Evolutionary conservation across 2,888 invertebrate genomes (phyloP).

Genomic region (Napeogenes sylphis): DNA sequence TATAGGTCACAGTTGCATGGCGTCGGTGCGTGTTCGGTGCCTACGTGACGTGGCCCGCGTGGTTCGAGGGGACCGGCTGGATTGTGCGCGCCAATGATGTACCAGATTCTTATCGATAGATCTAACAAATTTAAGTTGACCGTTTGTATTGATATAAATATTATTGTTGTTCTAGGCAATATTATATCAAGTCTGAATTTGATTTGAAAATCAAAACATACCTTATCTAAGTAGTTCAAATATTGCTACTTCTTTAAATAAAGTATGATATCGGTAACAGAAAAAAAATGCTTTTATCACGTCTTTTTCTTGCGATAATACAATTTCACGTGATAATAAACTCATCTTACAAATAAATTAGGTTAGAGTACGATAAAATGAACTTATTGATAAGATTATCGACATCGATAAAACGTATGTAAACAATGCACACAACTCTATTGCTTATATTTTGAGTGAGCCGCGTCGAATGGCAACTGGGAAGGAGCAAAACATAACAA

Average conservation of each 20-base stretch:
- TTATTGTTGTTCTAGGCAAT: background rate
- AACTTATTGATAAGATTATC: constrained; percentile 30
- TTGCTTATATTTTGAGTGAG: constrained; percentile 47
- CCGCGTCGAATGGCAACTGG: constrained; percentile 58
- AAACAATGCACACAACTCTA: constrained; percentile 62
- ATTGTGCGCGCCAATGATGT: constrained; percentile 53
- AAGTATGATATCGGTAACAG: background rate
- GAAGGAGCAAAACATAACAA: constrained; percentile 71
- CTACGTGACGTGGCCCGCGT: constrained; percentile 75
- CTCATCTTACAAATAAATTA: constrained; percentile 1
- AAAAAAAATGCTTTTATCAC: background rate
- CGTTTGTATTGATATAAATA: background rate
- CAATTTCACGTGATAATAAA: constrained; percentile 8
- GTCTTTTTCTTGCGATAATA: constrained; percentile 1
- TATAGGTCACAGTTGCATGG: constrained; percentile 26
- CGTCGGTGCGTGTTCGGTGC: constrained; percentile 41
- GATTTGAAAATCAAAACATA: background rate
- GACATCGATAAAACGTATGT: constrained; percentile 61
- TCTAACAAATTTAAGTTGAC: background rate
- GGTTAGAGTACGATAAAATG: constrained; percentile 9
- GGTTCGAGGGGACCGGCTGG: constrained; percentile 52
- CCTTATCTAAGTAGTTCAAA: background rate
- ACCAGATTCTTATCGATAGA: constrained; percentile 23
- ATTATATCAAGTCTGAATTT: background rate
- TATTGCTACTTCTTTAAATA: background rate